A percentile compares a stretch with the other conserved stretches of the same genome.
Conservation (phyloP, 2,888 invertebrate species). For the Coenonympha arcania region DNA sequence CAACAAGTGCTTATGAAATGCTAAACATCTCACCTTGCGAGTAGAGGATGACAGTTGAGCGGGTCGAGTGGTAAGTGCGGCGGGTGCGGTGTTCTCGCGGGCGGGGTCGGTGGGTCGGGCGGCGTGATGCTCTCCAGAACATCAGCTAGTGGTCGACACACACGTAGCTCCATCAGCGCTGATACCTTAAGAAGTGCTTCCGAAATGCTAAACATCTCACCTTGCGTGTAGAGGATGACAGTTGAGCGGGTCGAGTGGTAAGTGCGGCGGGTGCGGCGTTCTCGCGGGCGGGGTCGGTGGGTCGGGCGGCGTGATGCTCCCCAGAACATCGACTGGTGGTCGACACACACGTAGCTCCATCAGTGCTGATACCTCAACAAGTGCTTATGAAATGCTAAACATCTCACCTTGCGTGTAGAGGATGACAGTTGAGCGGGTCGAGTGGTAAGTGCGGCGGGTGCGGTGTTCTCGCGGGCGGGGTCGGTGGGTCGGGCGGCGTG, state of each 20-base stretch:
- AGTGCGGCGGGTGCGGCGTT: constrained; percentile 69
- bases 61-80: constrained; percentile 68
- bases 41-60: constrained; percentile 74
- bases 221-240: constrained; percentile 74
- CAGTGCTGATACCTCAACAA: constrained; percentile 71
- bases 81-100: constrained; percentile 72
- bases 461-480: constrained; percentile 74
- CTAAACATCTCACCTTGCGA: constrained; percentile 51
- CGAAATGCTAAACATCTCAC: constrained; percentile 32
- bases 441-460: constrained; percentile 64
- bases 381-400: background rate
- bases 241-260: constrained; percentile 71
- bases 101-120: constrained; percentile 79
- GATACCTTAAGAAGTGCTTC: constrained; percentile 43
- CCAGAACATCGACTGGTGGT: constrained; percentile 79
- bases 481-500: constrained; percentile 80
- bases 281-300: constrained; percentile 77
- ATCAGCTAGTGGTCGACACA: constrained; percentile 84
- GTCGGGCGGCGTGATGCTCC: constrained; percentile 77
- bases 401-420: constrained; percentile 66
- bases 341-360: constrained; percentile 86
- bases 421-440: constrained; percentile 74
- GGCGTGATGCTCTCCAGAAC: constrained; percentile 76
- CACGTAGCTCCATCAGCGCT: constrained; percentile 81
- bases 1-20: background rate